A percentile compares a stretch with the other conserved stretches of the same genome.
Evolutionary conservation across 1,140 invertebrate species (phyloP).

Genomic region (Bombus superbus): DNA sequence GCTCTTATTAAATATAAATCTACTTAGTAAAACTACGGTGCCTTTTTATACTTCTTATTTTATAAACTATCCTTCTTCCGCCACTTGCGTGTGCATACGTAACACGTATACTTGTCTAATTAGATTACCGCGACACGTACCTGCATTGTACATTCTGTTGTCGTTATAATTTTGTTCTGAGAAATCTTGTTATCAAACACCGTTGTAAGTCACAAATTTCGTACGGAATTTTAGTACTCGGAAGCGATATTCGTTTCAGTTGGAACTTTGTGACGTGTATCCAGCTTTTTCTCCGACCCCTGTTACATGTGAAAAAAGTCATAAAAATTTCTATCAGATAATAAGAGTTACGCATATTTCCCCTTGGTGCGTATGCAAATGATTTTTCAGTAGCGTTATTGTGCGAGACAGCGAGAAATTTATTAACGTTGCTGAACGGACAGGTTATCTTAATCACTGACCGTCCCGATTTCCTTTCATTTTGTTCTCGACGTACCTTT

Average conservation of each 20-base stretch:
- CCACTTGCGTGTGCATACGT: no score
- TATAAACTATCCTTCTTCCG: no score
- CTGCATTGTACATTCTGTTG: not conserved
- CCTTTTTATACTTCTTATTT: no score
- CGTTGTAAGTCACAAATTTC: not conserved
- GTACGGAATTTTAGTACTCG: not conserved
- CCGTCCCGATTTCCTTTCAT: conserved; percentile 29
- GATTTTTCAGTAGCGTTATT: not conserved
- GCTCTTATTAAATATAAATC: no score
- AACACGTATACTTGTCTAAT: no score
- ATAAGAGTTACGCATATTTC: not conserved
- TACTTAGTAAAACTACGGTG: no score
- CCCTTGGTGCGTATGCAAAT: not conserved
- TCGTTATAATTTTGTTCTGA: not conserved
- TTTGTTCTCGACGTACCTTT: conserved; percentile 22
- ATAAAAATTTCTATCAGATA: not conserved
- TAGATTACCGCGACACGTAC: no score
- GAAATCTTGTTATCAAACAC: not conserved
- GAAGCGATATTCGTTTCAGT: not conserved
- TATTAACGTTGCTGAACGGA: not conserved
- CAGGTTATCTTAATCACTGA: conserved; percentile 2
- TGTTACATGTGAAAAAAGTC: not conserved
- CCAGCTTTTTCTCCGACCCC: not conserved
- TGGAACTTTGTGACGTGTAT: not conserved
- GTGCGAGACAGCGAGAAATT: not conserved